Evolutionary conservation across 2,113 vertebrate genomes (phyloP).

Genomic region (Myotis davidii): DNA sequence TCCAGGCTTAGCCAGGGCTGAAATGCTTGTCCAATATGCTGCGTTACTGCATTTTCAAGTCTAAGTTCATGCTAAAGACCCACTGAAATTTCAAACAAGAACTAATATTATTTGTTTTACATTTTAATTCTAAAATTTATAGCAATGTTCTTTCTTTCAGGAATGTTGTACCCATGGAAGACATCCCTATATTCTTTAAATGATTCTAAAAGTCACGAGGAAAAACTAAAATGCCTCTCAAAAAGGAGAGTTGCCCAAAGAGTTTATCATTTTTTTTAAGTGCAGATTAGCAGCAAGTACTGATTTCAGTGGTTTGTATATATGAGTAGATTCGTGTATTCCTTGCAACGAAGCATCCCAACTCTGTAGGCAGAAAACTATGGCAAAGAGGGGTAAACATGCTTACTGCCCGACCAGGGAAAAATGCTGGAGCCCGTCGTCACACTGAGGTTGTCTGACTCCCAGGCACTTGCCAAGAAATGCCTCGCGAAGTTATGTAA

Average conservation of each 20-base stretch:
- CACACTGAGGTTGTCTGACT: not conserved
- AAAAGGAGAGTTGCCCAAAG: not conserved
- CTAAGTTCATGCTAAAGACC: not conserved
- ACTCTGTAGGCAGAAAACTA: not conserved
- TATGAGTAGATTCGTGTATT: not conserved
- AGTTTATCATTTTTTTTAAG: not conserved
- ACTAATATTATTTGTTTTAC: not conserved
- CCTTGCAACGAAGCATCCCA: not conserved
- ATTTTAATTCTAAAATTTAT: conserved; percentile 38
- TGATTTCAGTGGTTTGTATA: not conserved
- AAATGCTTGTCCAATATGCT: conserved; percentile 42
- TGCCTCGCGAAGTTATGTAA: not conserved
- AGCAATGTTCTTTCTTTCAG: not conserved
- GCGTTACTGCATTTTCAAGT: conserved; percentile 12
- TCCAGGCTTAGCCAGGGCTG: conserved; percentile 23
- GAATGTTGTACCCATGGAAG: not conserved
- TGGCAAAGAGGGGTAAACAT: not conserved
- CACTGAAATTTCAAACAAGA: conserved; percentile 13
- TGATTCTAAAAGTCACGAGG: conserved; percentile 1
- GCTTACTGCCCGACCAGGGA: not conserved
- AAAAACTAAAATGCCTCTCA: not conserved
- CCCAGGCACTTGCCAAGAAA: not conserved
- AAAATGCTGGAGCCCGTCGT: not conserved
- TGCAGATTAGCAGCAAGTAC: not conserved
- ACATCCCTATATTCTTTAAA: not conserved